phyloP scores from a whole-genome alignment of 2,113 vertebrate genomes.

The Myanophis thanlyinensis region DNA sequence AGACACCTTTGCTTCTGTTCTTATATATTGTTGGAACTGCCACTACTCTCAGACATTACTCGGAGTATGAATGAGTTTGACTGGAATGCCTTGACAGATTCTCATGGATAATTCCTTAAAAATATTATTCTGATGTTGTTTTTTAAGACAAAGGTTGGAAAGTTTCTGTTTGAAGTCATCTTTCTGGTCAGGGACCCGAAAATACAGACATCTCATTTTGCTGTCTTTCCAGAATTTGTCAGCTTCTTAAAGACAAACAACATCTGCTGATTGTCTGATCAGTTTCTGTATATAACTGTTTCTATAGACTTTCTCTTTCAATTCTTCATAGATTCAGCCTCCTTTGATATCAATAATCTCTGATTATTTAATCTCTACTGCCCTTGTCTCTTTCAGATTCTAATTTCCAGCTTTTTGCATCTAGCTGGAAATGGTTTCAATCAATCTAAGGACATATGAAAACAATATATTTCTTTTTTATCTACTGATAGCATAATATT shows the following conservation, averaged over 20 bases:
- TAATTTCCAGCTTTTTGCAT: neutral
- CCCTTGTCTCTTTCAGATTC: neutral
- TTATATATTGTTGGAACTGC: neutral
- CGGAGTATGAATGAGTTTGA: neutral
- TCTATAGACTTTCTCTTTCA: neutral
- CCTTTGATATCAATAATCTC: neutral
- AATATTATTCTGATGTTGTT: neutral
- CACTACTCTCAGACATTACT: neutral
- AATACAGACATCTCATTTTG: neutral
- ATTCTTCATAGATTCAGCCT: neutral
- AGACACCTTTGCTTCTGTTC: neutral
- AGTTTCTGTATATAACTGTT: neutral
- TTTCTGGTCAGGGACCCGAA: neutral
- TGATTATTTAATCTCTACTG: neutral
- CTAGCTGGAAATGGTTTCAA: neutral
- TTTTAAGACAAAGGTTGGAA: neutral
- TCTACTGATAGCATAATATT: neutral
- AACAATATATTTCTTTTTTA: neutral
- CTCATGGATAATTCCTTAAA: neutral
- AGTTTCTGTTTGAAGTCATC: neutral
- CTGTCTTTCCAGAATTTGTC: neutral
- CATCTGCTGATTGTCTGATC: neutral
- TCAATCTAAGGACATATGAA: neutral
- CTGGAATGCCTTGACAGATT: neutral
- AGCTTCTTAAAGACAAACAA: neutral